These are phyloP conservation scores for Microhierax caerulescens DNA, from an alignment of 2,797 vertebrate genomes.

Conservation along the genomic window DNA sequence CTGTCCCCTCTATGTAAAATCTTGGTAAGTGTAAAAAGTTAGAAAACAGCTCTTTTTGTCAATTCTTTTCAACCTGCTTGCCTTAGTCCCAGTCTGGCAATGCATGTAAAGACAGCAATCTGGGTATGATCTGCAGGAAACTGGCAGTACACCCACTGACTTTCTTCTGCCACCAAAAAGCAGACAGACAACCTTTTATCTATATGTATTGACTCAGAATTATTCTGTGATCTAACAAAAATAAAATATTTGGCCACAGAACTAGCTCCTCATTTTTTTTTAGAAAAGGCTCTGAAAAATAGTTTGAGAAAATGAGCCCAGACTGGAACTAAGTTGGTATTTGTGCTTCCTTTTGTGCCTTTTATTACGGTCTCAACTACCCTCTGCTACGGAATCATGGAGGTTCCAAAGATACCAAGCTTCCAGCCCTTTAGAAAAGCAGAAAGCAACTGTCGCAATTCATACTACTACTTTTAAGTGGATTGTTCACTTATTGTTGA, in stretches of 20 bases:
- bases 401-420: background rate
- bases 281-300: background rate
- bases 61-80: background rate
- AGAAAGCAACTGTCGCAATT: background rate
- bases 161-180: background rate
- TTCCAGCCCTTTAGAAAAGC: background rate
- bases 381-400: background rate
- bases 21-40: background rate
- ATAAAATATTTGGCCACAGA: background rate
- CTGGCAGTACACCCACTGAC: background rate
- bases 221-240: background rate
- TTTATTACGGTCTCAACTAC: background rate
- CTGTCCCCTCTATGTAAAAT: background rate
- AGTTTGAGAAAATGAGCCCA: background rate
- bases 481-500: accelerated
- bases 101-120: background rate
- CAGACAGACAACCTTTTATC: background rate
- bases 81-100: background rate
- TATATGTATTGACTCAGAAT: background rate
- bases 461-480: background rate
- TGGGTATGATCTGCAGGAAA: background rate
- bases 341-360: background rate
- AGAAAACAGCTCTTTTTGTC: background rate
- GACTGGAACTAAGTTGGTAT: background rate
- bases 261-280: background rate